A percentile compares a stretch with the other conserved stretches of the same genome.
These are phyloP conservation scores for Epirrhoe alternata DNA, from an alignment of 2,888 invertebrate species.

Conservation along the genomic window DNA sequence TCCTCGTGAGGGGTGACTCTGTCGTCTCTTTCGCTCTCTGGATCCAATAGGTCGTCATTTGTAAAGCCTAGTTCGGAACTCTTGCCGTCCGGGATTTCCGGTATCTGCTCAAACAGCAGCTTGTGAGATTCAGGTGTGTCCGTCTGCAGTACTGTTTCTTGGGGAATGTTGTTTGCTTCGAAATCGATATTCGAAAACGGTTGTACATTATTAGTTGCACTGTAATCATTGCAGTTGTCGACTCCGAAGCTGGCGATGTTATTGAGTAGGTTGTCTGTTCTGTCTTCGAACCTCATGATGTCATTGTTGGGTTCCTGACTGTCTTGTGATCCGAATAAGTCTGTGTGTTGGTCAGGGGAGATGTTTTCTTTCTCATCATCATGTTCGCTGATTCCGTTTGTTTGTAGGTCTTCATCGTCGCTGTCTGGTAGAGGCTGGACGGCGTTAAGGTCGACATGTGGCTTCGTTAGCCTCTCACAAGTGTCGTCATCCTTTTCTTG, in stretches of 20 bases:
- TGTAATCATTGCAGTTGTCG: constrained; percentile 66
- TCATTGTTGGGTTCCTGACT: constrained; percentile 73
- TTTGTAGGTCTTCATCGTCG: constrained; percentile 76
- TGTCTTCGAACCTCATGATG: constrained; percentile 68
- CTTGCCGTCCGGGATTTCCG: constrained; percentile 81
- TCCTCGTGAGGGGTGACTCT: constrained; percentile 69
- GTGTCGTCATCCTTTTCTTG: constrained; percentile 86
- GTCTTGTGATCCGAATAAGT: constrained; percentile 54
- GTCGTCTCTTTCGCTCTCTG: constrained; percentile 69
- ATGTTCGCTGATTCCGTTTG: constrained; percentile 63
- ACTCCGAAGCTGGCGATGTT: constrained; percentile 57
- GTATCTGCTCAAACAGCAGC: constrained; percentile 79
- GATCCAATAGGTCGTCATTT: constrained; percentile 70
- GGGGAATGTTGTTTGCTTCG: constrained; percentile 58
- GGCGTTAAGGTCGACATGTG: constrained; percentile 85
- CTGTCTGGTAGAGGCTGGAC: constrained; percentile 84
- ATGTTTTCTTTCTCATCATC: constrained; percentile 70
- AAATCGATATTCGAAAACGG: constrained; percentile 67
- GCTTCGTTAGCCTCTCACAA: constrained; percentile 70
- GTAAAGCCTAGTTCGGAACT: constrained; percentile 77
- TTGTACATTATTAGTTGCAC: constrained; percentile 59
- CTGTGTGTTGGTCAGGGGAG: constrained; percentile 59
- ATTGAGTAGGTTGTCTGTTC: constrained; percentile 54
- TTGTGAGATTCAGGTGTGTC: constrained; percentile 83
- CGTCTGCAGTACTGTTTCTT: constrained; percentile 68